Evolutionary conservation across 2,113 vertebrate genomes (phyloP), one percentile per base, ranked within the genome.

Genomic region (Megaleporinus macrocephalus): DNA sequence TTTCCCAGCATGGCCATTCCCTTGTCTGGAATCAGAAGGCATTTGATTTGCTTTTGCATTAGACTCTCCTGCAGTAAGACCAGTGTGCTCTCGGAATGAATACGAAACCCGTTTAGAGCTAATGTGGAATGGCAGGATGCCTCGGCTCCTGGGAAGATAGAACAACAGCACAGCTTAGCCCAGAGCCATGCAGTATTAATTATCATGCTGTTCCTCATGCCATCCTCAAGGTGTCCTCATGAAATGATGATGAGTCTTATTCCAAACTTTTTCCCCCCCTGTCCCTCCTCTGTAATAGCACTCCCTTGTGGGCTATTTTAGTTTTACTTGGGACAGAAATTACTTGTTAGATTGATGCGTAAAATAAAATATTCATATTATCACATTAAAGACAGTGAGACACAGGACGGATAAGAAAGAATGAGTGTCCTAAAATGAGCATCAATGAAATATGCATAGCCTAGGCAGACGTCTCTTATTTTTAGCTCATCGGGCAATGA

Each of bases 391-490:
- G 29, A 44, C n/a, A 36, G 20, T n/a, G 30, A 7, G 30, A 24
- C 11, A 27, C 26, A 76, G 53, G 73, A 44, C 68, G 26, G 27
- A 62, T 44, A 73, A 74, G 66, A 78, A 76, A 69, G 77, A 65
- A 61, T 76, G 27, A 63, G 41, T 30, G 44, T 79, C 68, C 57
- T 53, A 73, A 79, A 80, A 78, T 73, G 18, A 79, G 70, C n/a
- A 36, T 79, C 13, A 62, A 83, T 87, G 11, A 81, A 85, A 84
- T 70, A 78, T 87, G 79, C 68, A 85, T 76, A 65, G 36, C 36
- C 49, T 61, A 29, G 36, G 69, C 57, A 57, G 55, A 47, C 68
- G 65, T 65, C 12, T 9, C 14, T 69, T 86, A 82, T 78, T 79
- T 84, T 76, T 65, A 83, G 85, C 33, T 26, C 65, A 6, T 76